Percentiles rank a stretch among this genome's conserved stretches.
Conservation (phyloP, 1,140 invertebrate species). For the Paracyclopina nana region DNA sequence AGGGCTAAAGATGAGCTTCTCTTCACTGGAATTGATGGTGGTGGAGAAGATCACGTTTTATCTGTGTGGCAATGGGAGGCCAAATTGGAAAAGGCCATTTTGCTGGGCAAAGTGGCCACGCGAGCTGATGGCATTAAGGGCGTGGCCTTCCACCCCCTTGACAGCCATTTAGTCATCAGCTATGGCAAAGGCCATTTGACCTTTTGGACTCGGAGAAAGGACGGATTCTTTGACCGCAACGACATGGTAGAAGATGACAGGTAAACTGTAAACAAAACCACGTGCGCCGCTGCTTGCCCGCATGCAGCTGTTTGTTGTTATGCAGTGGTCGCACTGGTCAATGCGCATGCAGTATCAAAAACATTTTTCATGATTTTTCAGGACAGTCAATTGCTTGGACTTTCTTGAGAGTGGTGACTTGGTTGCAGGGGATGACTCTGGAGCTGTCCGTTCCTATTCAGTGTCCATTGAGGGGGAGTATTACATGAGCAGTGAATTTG, state of each 20-base stretch:
- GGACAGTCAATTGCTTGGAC: constrained; percentile 45
- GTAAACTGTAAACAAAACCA: too few relatives aligned
- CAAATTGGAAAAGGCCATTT: too few relatives aligned
- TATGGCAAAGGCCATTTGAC: constrained; percentile 78
- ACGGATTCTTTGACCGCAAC: constrained; percentile 65
- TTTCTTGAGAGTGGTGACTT: constrained; percentile 84
- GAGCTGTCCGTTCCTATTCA: constrained; percentile 79
- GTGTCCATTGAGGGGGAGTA: constrained; percentile 68
- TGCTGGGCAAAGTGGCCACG: constrained; percentile 66
- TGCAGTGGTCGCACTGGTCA: too few relatives aligned
- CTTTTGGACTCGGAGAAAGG: constrained; percentile 73
- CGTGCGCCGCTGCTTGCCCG: too few relatives aligned
- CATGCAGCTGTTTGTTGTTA: too few relatives aligned
- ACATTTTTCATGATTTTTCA: too few relatives aligned
- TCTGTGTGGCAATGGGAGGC: constrained; percentile 75
- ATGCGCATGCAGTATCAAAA: too few relatives aligned
- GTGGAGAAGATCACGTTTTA: too few relatives aligned
- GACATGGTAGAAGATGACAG: constrained; percentile 60
- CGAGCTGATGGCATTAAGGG: constrained; percentile 70
- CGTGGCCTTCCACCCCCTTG: constrained; percentile 73
- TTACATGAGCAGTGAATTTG: constrained; percentile 64
- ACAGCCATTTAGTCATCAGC: constrained; percentile 77
- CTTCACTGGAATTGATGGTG: too few relatives aligned
- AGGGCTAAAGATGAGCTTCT: too few relatives aligned
- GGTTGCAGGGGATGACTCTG: constrained; percentile 78